These are phyloP conservation scores for Tigriopus japonicus DNA, from an alignment of 1,140 invertebrate species.

Conservation along the genomic window DNA sequence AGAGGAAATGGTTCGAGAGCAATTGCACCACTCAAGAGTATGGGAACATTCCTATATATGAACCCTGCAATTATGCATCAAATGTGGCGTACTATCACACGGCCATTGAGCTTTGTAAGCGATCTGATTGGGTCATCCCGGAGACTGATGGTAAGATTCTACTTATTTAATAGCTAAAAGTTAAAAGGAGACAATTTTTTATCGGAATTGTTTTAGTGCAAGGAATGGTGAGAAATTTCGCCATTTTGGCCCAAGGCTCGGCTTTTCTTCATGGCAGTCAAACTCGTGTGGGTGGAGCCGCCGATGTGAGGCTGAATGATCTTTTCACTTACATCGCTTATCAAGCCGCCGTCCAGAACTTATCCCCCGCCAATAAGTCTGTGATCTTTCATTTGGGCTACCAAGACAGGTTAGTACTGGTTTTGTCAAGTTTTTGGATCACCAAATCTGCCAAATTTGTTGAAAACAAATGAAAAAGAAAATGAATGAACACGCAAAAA, in stretches of 20 bases:
- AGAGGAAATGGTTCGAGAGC: slow-evolving; percentile 3
- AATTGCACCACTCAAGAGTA: background rate
- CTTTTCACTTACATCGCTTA: slow-evolving; percentile 6
- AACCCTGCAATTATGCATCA: slow-evolving; percentile 6
- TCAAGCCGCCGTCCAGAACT: slow-evolving; percentile 1
- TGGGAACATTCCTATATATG: background rate
- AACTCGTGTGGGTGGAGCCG: background rate
- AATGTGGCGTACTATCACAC: slow-evolving; percentile 6
- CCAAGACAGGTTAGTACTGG: background rate
- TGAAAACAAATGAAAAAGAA: too few relatives aligned
- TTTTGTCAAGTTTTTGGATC: background rate
- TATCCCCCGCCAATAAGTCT: background rate
- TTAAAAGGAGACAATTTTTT: slow-evolving; percentile 1
- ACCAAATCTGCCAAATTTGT: background rate
- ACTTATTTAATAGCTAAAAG: slow-evolving; percentile 1
- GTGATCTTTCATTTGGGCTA: background rate
- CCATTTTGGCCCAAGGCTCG: background rate
- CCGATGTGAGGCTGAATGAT: slow-evolving; percentile 8
- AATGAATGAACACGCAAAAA: too few relatives aligned
- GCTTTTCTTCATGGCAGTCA: slow-evolving; percentile 9
- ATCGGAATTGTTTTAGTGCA: background rate
- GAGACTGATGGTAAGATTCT: background rate
- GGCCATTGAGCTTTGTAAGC: background rate
- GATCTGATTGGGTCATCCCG: background rate
- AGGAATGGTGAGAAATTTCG: background rate